Base-by-base conservation (phyloP, 2,113 vertebrate genomes). In the Lucifuga dentata region DNA sequence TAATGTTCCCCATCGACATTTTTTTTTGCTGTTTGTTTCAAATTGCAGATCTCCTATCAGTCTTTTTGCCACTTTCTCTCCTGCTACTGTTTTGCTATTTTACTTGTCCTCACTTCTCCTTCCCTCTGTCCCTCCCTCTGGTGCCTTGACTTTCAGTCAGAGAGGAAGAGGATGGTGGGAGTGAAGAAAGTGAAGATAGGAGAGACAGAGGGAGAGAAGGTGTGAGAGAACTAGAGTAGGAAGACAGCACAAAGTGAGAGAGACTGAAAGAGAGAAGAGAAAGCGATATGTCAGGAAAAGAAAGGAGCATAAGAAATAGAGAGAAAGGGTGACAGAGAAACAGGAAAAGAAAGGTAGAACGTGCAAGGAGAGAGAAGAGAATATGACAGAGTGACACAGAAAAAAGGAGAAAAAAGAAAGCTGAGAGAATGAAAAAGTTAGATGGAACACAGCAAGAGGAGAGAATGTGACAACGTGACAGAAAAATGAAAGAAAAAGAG, bases 281-380 rank as follows among this genome's bases (percentile, higher is more conserved):
- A 32, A 40, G 58, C 35, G 66, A 40, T 40, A 53, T 73, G 65
- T 82, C 64, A 80, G 49, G 21, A 58, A 75, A 70, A 71, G 46
- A 74, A 78, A 46, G 51, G 51, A 62, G 35, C 49, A 57, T 19
- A 48, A 76, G 48, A 67, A 55, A 58, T 40, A 33, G 62, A 73
- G 57, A 68, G 69, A 78, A 62, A 2, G 20, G 55, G 29, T 76
- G 80, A 83, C 56, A 80, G 67, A 80, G 76, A 80, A 80, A 75
- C 53, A 49, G 48, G 71, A 60, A 74, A 65, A 62, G 61, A 81
- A 85, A 77, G 46, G 73, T 80, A 73, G 50, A 70, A 38, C 56
- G 39, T 73, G 45, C 39, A 1, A 12, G 21, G 61, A 2, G n/a
- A 63, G 56, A 67, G 68, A 73, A 58, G 68, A 69, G 23, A 63